phyloP scores from a whole-genome alignment of 37 sponge, comb jelly and placozoan genomes.

The Theonella swinhoei region DNA sequence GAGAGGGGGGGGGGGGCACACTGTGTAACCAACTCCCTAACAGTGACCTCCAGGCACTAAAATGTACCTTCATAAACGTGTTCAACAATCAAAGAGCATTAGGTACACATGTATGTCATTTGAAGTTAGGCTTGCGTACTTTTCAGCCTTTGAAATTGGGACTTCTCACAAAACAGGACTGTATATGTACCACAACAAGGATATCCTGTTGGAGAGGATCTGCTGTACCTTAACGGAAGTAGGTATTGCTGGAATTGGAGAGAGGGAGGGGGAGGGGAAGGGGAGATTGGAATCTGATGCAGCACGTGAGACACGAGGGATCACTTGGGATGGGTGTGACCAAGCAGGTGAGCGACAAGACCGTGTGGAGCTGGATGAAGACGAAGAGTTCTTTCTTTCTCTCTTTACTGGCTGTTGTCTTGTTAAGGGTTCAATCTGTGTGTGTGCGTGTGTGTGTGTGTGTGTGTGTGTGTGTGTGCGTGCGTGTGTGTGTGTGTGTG shows the following conservation, averaged over 20 bases:
- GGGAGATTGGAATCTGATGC: background rate
- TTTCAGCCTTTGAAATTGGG: too few species aligned
- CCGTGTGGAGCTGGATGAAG: slow-evolving; percentile 11
- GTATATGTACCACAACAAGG: too few species aligned
- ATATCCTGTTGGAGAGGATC: too few species aligned
- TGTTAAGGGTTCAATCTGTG: background rate
- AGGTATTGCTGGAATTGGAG: background rate
- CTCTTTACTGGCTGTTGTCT: background rate
- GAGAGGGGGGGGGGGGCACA: background rate
- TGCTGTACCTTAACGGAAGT: background rate
- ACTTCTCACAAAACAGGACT: too few species aligned
- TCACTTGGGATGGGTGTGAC: background rate
- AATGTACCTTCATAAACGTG: too few species aligned
- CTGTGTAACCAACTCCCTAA: too few species aligned
- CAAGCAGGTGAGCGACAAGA: background rate
- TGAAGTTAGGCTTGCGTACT: too few species aligned
- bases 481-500: too few species aligned
- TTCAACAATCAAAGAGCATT: too few species aligned
- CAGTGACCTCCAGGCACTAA: too few species aligned
- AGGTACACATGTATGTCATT: too few species aligned
- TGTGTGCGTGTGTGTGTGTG: background rate
- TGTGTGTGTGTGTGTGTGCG: too few species aligned
- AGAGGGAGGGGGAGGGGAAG: background rate
- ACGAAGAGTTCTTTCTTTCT: slow-evolving; percentile 35
- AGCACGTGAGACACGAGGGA: background rate